Conservation (phyloP, 2,113 vertebrate genomes). For the Tympanuchus pallidicinctus region DNA sequence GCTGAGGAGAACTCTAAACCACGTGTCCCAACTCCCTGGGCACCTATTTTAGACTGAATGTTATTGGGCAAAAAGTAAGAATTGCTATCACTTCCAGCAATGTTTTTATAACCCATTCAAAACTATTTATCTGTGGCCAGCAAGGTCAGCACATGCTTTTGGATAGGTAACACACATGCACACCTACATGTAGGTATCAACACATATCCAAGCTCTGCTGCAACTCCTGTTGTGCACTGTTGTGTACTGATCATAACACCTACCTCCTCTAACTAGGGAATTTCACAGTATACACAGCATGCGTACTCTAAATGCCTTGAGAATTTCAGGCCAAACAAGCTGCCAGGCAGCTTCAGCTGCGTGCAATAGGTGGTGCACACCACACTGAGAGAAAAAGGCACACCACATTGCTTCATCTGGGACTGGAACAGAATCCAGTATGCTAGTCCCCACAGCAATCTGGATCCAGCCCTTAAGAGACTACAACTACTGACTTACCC, state of each 20-base stretch:
- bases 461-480: constrained; percentile 19
- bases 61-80: not conserved
- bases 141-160: not conserved
- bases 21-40: not conserved
- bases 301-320: not conserved
- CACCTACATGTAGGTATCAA: not conserved
- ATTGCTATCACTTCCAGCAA: not conserved
- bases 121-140: fast-evolving
- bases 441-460: not conserved
- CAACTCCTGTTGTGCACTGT: not conserved
- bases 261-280: not conserved
- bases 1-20: not conserved
- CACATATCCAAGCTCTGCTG: not conserved
- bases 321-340: not conserved
- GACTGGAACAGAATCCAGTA: not conserved
- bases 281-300: not conserved
- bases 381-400: not conserved
- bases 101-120: not conserved
- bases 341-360: not conserved
- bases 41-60: not conserved
- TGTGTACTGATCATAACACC: not conserved
- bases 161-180: fast-evolving
- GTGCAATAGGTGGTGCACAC: not conserved
- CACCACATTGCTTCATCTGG: not conserved
- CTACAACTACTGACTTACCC: constrained; percentile 64